Conservation (phyloP, 2,113 vertebrate species). For the Urocynchramus pylzowi region DNA sequence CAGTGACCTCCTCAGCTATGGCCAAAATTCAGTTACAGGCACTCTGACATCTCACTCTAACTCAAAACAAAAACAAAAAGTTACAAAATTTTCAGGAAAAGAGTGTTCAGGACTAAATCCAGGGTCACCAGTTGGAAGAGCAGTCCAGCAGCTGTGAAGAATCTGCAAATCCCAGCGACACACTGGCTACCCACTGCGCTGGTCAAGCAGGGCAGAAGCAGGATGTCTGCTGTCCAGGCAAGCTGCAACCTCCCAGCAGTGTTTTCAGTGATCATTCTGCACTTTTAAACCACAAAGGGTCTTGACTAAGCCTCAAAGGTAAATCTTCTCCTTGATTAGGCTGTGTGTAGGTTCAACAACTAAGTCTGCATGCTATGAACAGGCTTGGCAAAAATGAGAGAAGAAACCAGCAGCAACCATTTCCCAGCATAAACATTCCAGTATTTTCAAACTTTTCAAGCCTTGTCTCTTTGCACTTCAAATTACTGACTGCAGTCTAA, state of each 20-base stretch:
- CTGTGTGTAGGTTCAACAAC: background rate
- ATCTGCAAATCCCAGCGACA: fast-evolving
- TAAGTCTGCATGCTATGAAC: background rate
- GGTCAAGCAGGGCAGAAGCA: background rate
- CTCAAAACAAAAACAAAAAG: background rate
- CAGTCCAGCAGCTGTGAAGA: fast-evolving
- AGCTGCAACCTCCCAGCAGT: background rate
- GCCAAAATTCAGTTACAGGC: background rate
- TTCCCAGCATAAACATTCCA: background rate
- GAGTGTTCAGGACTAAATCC: background rate
- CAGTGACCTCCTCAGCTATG: background rate
- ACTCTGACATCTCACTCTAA: background rate
- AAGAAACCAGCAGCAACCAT: background rate
- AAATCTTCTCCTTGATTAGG: background rate
- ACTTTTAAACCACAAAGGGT: background rate
- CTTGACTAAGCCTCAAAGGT: background rate
- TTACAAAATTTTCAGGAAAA: background rate
- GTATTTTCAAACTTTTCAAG: background rate
- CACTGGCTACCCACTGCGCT: fast-evolving
- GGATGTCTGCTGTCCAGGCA: background rate
- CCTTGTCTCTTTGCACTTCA: background rate
- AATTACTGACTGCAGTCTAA: background rate
- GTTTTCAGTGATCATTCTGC: background rate
- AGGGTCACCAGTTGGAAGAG: background rate
- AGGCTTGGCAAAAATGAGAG: background rate